Evolutionary conservation across 1,140 invertebrate species (phyloP), one percentile per base, ranked within the genome.

Genomic region (Micrasema longulum): DNA sequence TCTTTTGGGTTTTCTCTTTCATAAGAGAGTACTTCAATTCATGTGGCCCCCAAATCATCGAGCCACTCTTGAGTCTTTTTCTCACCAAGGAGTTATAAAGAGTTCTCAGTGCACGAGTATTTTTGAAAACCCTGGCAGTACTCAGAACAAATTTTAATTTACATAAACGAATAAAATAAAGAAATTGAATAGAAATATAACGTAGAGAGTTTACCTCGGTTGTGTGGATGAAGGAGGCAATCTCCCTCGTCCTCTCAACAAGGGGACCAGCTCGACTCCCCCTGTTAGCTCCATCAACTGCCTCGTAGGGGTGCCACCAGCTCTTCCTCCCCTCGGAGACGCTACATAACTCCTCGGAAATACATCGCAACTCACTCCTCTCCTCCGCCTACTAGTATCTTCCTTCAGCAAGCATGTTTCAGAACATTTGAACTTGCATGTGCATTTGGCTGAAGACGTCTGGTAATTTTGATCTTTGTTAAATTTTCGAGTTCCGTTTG

Each of bases 191-290:
- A 4, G 26, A 31, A 31, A 31, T 31, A 31, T 31, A 2, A 31
- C 26, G 26, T 31, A 4, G 2, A 4, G 26, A 31, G 16, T 3
- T 53, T 23, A 66, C 67, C 67, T 69, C 4, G 67, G 67, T 12
- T 50, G 53, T 35, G 26, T 2, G 16, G 41, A 20, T 20, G 67
- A 41, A 23, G 41, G 53, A 18, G 53, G 41, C 26, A 55, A 53
- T 16, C 66, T 20, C 3, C 67, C 79, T 69, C 88, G 82, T 71
- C 86, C 83, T 12, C 88, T 89, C 71, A 92, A 81, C 26, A 91
- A 79, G n/a, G 90, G 89, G 26, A 91, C 90, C 73, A 91, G 81
- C 81, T 91, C 90, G 66, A 91, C 85, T 36, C 90, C 90, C 7
- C 89, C 84, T 1, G 84, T 84, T 84, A 78, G 47, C 31, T 84